A percentile compares a stretch with the other conserved stretches of the same genome.
These are phyloP conservation scores for Pseudococcus viburni DNA, from an alignment of 2,888 invertebrate species.

Conservation along the genomic window DNA sequence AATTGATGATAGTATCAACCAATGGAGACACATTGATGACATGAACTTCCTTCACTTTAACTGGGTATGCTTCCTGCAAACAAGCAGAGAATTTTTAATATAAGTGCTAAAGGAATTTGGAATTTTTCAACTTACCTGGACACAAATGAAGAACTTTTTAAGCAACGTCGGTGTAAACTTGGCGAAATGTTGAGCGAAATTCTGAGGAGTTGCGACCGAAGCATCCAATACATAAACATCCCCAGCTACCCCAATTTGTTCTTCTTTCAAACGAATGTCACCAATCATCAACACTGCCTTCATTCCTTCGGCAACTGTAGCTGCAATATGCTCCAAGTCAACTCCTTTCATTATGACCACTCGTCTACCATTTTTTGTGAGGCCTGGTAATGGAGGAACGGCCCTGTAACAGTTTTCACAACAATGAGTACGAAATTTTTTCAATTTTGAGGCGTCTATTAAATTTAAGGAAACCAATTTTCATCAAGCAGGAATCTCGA, in stretches of 20 bases:
- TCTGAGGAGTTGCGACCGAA: constrained; percentile 79
- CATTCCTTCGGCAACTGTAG: constrained; percentile 84
- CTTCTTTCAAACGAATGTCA: constrained; percentile 82
- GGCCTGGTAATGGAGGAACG: constrained; percentile 84
- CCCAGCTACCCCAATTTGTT: constrained; percentile 81
- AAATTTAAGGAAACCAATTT: too few species aligned
- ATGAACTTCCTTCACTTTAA: constrained; percentile 89
- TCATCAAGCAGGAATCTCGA: too few species aligned
- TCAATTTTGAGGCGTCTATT: too few species aligned
- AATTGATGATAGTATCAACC: constrained; percentile 87
- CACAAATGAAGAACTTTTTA: constrained; percentile 88
- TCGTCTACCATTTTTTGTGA: constrained; percentile 85
- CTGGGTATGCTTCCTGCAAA: constrained; percentile 85
- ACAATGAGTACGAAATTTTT: neutral
- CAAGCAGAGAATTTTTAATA: neutral
- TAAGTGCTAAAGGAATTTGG: neutral
- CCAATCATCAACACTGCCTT: constrained; percentile 89
- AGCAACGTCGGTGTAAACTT: constrained; percentile 87
- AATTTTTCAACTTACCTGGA: constrained; percentile 74
- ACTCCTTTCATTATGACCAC: constrained; percentile 82
- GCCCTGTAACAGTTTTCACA: constrained; percentile 74
- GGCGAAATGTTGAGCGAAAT: constrained; percentile 79
- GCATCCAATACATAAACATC: constrained; percentile 88
- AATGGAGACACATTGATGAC: constrained; percentile 87
- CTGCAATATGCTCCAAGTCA: constrained; percentile 73